Conservation (phyloP, 2,113 vertebrate species). For the Felis chaus region DNA sequence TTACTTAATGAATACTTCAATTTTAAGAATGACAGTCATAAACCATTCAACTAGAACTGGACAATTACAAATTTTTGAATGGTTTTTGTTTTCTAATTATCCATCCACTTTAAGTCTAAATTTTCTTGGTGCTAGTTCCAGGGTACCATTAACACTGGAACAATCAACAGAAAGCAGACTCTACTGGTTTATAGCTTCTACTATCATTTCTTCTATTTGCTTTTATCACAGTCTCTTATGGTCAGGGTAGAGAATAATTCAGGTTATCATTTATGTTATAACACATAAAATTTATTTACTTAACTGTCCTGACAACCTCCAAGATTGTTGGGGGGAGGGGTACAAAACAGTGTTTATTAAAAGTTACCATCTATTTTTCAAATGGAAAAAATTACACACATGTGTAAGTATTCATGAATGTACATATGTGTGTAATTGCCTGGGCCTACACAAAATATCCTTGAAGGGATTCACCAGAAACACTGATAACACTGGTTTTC, state of each 20-base stretch:
- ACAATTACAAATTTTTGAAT: neutral
- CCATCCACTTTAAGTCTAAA: neutral
- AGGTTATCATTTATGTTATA: neutral
- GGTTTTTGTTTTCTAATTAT: neutral
- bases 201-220: neutral
- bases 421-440: neutral
- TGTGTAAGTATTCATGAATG: neutral
- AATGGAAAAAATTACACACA: neutral
- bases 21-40: conserved; percentile 1
- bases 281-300: neutral
- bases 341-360: neutral
- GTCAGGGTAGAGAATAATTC: neutral
- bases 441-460: neutral
- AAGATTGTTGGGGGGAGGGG: rapidly evolving
- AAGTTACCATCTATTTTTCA: neutral
- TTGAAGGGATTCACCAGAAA: neutral
- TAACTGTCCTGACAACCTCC: neutral
- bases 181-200: neutral
- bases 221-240: neutral
- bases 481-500: neutral
- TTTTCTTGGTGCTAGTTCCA: neutral
- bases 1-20: neutral
- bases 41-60: neutral
- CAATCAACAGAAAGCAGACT: neutral
- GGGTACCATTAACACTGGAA: neutral